A percentile compares a stretch with the other conserved stretches of the same genome.
These are phyloP conservation scores for Crocodylus rhombifer DNA, from an alignment of 2,797 vertebrate genomes.

Conservation along the genomic window DNA sequence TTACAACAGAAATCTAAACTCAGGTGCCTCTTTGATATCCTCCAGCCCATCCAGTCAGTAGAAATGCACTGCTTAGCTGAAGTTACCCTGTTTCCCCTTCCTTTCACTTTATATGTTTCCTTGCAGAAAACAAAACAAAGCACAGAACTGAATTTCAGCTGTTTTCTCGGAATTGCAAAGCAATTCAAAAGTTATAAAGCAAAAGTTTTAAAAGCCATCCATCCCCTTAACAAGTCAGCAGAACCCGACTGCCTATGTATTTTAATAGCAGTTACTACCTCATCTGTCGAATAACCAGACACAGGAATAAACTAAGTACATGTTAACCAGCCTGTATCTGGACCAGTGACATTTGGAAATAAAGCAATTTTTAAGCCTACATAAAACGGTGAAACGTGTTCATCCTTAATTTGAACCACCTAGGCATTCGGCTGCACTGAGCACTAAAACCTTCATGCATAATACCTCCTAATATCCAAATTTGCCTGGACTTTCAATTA, in stretches of 20 bases:
- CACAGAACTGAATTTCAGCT: fast-evolving
- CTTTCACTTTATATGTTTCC: not conserved
- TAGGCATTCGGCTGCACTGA: slow-evolving; percentile 28
- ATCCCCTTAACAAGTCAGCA: not conserved
- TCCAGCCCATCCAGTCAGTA: no score
- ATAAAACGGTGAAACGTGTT: not conserved
- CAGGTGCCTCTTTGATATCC: not conserved
- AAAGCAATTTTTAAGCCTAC: slow-evolving; percentile 1
- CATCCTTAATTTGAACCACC: slow-evolving; percentile 20
- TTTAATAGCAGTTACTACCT: not conserved
- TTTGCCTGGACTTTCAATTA: slow-evolving; percentile 83
- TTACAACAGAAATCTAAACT: not conserved
- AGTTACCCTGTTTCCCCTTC: not conserved
- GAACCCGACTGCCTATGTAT: fast-evolving
- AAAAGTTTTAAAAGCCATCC: not conserved
- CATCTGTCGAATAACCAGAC: not conserved
- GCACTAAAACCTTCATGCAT: not conserved
- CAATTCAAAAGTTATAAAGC: fast-evolving
- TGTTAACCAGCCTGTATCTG: not conserved
- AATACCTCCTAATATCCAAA: slow-evolving; percentile 42
- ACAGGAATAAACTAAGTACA: not conserved
- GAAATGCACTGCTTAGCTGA: not conserved
- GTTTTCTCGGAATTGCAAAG: not conserved
- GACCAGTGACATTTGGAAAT: not conserved
- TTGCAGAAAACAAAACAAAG: not conserved